Base-by-base conservation (phyloP, 2,797 vertebrate species). In the Aldrovandia affinis region DNA sequence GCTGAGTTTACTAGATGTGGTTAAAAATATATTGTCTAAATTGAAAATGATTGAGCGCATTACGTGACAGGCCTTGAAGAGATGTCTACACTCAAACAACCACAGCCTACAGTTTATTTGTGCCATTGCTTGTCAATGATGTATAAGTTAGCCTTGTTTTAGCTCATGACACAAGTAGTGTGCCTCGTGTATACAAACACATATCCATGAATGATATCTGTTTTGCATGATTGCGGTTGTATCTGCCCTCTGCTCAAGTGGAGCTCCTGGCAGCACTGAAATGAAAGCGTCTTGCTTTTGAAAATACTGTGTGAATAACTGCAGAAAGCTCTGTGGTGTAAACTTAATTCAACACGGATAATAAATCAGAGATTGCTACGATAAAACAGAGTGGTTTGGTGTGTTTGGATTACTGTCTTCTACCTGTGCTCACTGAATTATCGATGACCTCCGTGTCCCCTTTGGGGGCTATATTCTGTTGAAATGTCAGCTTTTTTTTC, bases 401-500 rank as follows among this genome's bases (percentile, higher is more conserved):
- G 86, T 89, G 87, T 88, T 88, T 81, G 83, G 86, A 89, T 89
- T 83, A 85, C 85, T 85, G 86, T 88, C 88, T 79, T 65, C 78
- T 85, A 88, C 81, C 85, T 82, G 84, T 85, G 83, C 65, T 81
- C 50, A 75, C 81, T 89, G 86, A 90, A 89, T 90, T 88, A 89
- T 89, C 88, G 88, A 89, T 86, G 83, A 86, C 83, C 83, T 88
- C 86, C 82, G 85, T 12, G 50, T 55, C 39, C 81, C 52, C 52
- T 57, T 25, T 6, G 57, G 54, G 33, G 50, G 20, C 52, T 83
- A 47, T 50, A 75, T 85, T 87, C 81, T n/a, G 83, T 85, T 54
- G 54, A 90, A 88, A 88, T 89, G 87, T 87, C 88, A 88, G 85
- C 80, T 83, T 82, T 85, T 85, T 83, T 88, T 89, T 86, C 81